Percentiles rank a stretch among this genome's conserved stretches.
Evolutionary conservation across 2,113 vertebrate species (phyloP).

Genomic region (Egretta garzetta): DNA sequence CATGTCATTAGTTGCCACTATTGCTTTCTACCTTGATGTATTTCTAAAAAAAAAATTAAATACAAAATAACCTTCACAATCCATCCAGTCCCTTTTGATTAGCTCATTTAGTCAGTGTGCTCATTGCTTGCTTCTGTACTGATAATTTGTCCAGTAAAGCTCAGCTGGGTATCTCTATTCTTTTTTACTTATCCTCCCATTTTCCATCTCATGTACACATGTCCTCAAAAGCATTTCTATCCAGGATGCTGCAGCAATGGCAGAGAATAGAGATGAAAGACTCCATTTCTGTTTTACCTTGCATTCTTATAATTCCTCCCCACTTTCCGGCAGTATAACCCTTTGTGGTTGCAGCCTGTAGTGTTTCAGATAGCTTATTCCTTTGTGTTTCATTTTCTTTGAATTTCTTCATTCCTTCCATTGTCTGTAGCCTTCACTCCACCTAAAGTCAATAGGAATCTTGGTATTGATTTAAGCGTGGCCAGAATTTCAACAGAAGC

Average conservation of each 20-base stretch:
- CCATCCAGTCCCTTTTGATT: background rate
- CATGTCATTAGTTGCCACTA: constrained; percentile 27
- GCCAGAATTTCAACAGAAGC: background rate
- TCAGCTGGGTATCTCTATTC: background rate
- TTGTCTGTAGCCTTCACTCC: constrained; percentile 8
- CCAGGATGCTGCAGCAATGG: background rate
- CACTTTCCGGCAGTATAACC: background rate
- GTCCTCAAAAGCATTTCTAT: background rate
- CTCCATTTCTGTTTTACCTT: background rate
- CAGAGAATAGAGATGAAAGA: constrained; percentile 1
- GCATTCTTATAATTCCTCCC: background rate
- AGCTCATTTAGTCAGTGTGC: background rate
- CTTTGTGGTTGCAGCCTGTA: background rate
- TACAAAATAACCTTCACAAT: background rate
- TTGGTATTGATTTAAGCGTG: background rate
- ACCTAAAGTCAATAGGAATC: background rate
- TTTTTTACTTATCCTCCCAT: background rate
- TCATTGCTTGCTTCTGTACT: background rate
- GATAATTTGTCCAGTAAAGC: background rate
- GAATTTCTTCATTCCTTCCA: background rate
- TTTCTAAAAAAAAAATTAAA: background rate
- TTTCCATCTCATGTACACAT: background rate
- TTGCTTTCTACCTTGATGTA: constrained; percentile 25
- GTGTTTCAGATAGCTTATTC: background rate
- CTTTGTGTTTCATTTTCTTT: constrained; percentile 1